A percentile compares a stretch with the other conserved stretches of the same genome.
phyloP scores from a whole-genome alignment of 2,888 invertebrate genomes.

The Cyrtodaria siliqua region DNA sequence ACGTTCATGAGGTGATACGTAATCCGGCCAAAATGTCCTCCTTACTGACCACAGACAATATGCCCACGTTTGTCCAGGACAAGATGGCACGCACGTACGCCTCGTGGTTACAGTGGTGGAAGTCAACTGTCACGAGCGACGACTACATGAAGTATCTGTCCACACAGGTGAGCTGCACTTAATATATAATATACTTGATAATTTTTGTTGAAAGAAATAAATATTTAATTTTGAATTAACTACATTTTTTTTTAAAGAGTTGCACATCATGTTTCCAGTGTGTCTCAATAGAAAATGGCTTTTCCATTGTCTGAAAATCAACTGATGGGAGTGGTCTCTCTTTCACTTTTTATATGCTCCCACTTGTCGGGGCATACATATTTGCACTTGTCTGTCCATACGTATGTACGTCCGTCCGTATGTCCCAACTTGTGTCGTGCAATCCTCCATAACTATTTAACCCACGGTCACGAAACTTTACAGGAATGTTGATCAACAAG shows the following conservation, averaged over 20 bases:
- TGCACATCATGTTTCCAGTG: too few species aligned
- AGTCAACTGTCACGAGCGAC: constrained; percentile 83
- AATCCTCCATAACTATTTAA: too few species aligned
- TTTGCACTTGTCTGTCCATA: neutral
- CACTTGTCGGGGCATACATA: too few species aligned
- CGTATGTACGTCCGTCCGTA: neutral
- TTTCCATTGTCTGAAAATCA: too few species aligned
- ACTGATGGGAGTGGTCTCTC: too few species aligned
- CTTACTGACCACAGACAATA: constrained; percentile 65
- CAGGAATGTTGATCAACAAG: too few species aligned
- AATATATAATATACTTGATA: neutral
- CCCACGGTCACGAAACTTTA: too few species aligned
- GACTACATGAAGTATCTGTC: constrained; percentile 86
- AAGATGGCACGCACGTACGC: constrained; percentile 82
- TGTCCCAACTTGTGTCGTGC: neutral
- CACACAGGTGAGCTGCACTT: constrained; percentile 78
- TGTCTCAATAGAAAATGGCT: too few species aligned
- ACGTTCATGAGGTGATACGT: constrained; percentile 73
- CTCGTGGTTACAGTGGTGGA: constrained; percentile 86
- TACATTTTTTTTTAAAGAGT: too few species aligned
- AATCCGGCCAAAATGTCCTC: constrained; percentile 73
- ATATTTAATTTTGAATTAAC: too few species aligned
- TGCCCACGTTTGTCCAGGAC: constrained; percentile 77
- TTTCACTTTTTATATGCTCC: too few species aligned
- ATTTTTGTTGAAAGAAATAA: too few species aligned